A percentile compares a stretch with the other conserved stretches of the same genome.
phyloP scores from a whole-genome alignment of 2,113 vertebrate species.

The Chascanopsetta lugubris region DNA sequence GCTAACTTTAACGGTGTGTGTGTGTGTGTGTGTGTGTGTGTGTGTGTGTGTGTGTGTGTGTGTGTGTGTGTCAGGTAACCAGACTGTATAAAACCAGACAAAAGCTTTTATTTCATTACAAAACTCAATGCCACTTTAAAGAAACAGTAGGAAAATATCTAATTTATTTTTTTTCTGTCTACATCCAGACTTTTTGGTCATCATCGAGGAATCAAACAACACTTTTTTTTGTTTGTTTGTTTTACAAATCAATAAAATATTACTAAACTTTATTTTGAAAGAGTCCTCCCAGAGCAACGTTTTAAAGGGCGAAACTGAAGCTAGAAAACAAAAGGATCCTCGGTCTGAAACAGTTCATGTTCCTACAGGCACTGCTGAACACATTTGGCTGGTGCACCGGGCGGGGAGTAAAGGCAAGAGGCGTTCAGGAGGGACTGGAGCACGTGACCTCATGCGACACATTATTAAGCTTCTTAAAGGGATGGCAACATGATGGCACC shows the following conservation, averaged over 20 bases:
- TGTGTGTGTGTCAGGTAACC: conserved; percentile 5
- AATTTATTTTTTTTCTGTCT: conserved; percentile 18
- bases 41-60: not conserved
- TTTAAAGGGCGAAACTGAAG: conserved; percentile 31
- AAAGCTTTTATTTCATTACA: conserved; percentile 46
- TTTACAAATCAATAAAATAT: conserved; percentile 31
- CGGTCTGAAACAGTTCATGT: conserved; percentile 43
- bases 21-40: not conserved
- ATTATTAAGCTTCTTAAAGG: conserved; percentile 72
- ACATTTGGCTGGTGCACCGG: conserved; percentile 62
- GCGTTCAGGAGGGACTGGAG: conserved; percentile 49
- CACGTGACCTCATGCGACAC: no score
- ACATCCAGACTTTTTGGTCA: conserved; percentile 18
- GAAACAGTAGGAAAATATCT: conserved; percentile 52
- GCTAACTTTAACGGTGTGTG: conserved; percentile 1
- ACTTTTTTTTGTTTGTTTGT: no score
- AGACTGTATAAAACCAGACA: conserved; percentile 17
- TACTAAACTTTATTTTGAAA: conserved; percentile 34
- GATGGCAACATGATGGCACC: conserved; percentile 28
- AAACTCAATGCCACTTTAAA: conserved; percentile 25
- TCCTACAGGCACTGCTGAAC: conserved; percentile 68
- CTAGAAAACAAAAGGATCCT: conserved; percentile 46
- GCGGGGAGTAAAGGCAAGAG: conserved; percentile 41
- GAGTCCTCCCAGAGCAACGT: conserved; percentile 24
- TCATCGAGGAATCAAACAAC: conserved; percentile 12